Base-by-base conservation (phyloP, 2,888 invertebrate species). In the Trichogramma dendrolimi region DNA sequence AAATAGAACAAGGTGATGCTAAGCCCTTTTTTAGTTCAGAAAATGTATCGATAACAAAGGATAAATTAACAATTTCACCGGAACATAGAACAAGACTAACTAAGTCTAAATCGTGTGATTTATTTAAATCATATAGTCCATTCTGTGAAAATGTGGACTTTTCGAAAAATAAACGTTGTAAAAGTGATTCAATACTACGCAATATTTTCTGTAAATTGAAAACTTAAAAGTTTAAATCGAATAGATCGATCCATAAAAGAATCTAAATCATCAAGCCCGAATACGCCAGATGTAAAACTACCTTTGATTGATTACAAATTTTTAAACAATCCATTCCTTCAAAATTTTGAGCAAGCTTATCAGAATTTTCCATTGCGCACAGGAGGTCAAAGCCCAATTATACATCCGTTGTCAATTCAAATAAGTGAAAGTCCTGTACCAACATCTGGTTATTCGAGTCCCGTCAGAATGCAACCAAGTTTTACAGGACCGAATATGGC, bases 71-170 rank as follows among this genome's bases (percentile, higher is more conserved):
- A 57, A 42, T 0, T 67, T 69, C 1, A 62, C 66, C 6, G 63
- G 63, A 5, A 66, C 67, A 46, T 63, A 66, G 0, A 61, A 50
- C 8, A 70, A 69, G 69, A 4, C 46, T 77, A 38, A 67, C 65
- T 0, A 77, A 75, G 55, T 79, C 78, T 0, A 54, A 75, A 52
- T 79, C 79, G 0, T 79, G 76, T 51, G 77, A 78, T 46, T 75
- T 78, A 60, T 61, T 79, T 4, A 73, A 72, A 4, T 65, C 65
- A 3, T 67, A 71, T 10, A 55, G 55, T 1, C 60, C 69, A 0
- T 67, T 67, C 1, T 58, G 57, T 6, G 69, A 71, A 11, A 72
- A 70, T 51, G 55, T 70, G 1, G 69, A 68, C 8, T 62, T 58
- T 6, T 66, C 67, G 42, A 69, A 69, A 8, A 56, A 58, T 0